These are phyloP conservation scores for Bibio marci DNA, from an alignment of 2,888 invertebrate species.

Conservation along the genomic window DNA sequence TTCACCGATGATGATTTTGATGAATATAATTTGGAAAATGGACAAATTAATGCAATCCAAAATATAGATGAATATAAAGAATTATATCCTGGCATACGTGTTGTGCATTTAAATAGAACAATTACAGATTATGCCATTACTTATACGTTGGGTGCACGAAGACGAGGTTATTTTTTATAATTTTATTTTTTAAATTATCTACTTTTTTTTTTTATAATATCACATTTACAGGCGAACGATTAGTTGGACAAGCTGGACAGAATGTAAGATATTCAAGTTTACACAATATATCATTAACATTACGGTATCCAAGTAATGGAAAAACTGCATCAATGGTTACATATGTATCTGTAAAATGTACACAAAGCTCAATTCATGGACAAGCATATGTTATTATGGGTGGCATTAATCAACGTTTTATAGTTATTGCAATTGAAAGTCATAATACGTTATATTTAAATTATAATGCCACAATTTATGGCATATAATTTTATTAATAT, in stretches of 20 bases:
- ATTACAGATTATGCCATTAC: too few species aligned
- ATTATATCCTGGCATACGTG: too few species aligned
- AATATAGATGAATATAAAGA: too few species aligned
- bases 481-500: too few species aligned
- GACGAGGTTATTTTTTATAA: too few species aligned
- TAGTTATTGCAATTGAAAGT: conserved; percentile 9
- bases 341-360: conserved; percentile 7
- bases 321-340: conserved; percentile 8
- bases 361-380: conserved; percentile 9
- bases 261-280: conserved; percentile 8
- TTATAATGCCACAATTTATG: conserved; percentile 8
- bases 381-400: conserved; percentile 9
- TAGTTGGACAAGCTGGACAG: conserved; percentile 8
- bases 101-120: too few species aligned
- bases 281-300: conserved; percentile 10
- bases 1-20: too few species aligned
- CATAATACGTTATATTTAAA: conserved; percentile 8
- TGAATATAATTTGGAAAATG: too few species aligned
- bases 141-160: too few species aligned
- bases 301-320: conserved; percentile 9
- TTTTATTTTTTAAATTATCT: too few species aligned
- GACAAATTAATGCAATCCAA: too few species aligned
- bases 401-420: conserved; percentile 9
- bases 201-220: too few species aligned
- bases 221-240: conserved; percentile 8